These are phyloP conservation scores for Euschistus heros DNA, from an alignment of 1,140 invertebrate genomes.

Conservation along the genomic window DNA sequence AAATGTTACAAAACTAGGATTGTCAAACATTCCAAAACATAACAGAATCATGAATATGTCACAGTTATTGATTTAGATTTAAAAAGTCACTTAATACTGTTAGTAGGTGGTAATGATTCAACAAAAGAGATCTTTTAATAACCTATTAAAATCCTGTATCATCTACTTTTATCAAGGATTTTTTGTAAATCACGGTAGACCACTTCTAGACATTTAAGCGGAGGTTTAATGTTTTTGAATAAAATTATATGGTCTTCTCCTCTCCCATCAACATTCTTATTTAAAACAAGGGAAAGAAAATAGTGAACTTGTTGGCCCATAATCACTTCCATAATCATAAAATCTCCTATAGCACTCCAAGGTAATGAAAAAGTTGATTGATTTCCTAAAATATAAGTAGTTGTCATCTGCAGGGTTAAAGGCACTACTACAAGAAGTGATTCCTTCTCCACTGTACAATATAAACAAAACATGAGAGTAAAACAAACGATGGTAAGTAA, in stretches of 20 bases:
- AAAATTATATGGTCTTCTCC: slow-evolving; percentile 10
- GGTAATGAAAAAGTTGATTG: slow-evolving; percentile 8
- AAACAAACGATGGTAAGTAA: neutral
- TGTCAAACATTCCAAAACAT: too few species aligned
- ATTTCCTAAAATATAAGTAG: slow-evolving; percentile 6
- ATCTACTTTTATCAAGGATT: slow-evolving; percentile 13
- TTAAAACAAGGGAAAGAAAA: slow-evolving; percentile 8
- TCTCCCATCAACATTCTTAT: neutral
- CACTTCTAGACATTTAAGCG: slow-evolving; percentile 8
- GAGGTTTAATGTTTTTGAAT: slow-evolving; percentile 17
- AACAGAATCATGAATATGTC: too few species aligned
- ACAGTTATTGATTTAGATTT: too few species aligned
- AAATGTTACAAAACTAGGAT: too few species aligned
- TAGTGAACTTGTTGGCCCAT: slow-evolving; percentile 15
- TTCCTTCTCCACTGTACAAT: slow-evolving; percentile 16
- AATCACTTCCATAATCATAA: slow-evolving; percentile 22
- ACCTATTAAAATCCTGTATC: neutral
- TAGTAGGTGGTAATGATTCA: too few species aligned
- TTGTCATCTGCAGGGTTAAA: slow-evolving; percentile 18
- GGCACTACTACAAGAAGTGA: slow-evolving; percentile 12
- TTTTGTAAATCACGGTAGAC: slow-evolving; percentile 7
- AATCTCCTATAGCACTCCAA: slow-evolving; percentile 10
- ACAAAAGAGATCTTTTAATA: too few species aligned
- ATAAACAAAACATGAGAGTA: neutral
- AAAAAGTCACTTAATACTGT: too few species aligned